A percentile compares a stretch with the other conserved stretches of the same genome.
Evolutionary conservation across 2,888 invertebrate species (phyloP).

Genomic region (Oscheius onirici): DNA sequence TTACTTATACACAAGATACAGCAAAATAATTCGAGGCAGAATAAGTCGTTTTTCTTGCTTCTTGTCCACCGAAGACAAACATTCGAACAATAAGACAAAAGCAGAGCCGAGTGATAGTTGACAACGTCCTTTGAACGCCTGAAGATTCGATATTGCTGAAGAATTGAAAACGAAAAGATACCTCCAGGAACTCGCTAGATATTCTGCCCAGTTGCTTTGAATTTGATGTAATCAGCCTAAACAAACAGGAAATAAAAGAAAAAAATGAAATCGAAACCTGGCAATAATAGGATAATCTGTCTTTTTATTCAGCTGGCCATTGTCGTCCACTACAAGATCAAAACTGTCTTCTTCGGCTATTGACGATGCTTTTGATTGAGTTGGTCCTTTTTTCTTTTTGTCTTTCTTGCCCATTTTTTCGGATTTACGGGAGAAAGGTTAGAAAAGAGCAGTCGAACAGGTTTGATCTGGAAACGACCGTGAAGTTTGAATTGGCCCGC

Average conservation of each 20-base stretch:
- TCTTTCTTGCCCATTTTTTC: constrained; percentile 8
- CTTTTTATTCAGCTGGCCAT: background rate
- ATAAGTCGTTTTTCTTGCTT: background rate
- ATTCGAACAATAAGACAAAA: constrained; percentile 9
- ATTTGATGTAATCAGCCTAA: constrained; percentile 4
- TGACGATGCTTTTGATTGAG: background rate
- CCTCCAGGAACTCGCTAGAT: constrained; percentile 9
- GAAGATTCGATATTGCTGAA: background rate
- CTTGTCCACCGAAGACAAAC: background rate
- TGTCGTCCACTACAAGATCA: background rate
- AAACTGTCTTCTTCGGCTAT: background rate
- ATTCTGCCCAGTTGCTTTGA: constrained; percentile 14
- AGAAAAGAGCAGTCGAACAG: no score
- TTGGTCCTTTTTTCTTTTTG: background rate
- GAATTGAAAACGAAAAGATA: background rate
- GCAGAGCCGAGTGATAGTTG: constrained; percentile 4
- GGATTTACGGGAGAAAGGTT: background rate
- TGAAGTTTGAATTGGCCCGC: background rate
- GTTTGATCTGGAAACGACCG: no score
- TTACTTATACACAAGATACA: constrained; percentile 27
- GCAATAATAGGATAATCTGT: background rate
- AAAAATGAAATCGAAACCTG: background rate
- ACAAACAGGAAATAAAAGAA: background rate
- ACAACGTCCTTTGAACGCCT: constrained; percentile 19
- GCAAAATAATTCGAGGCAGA: background rate